Evolutionary conservation across 2,113 vertebrate genomes (phyloP).

Genomic region (Syrrhaptes paradoxus): DNA sequence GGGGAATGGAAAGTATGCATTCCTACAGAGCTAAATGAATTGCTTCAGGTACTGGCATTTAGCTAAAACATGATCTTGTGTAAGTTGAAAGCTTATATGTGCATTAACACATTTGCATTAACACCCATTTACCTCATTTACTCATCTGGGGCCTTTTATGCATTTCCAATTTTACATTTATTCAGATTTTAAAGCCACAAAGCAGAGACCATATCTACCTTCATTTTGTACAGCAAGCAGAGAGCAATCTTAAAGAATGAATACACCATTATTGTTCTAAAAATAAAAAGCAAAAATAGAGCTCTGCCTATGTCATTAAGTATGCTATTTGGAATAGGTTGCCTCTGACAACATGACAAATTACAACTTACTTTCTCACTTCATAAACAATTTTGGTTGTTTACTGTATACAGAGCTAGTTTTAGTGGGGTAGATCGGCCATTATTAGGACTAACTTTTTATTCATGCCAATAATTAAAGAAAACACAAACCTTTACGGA

Average conservation of each 20-base stretch:
- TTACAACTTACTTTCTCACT: not conserved
- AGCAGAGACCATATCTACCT: not conserved
- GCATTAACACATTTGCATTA: not conserved
- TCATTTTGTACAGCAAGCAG: not conserved
- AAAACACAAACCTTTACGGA: not conserved
- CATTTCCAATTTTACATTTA: not conserved
- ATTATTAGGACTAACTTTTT: not conserved
- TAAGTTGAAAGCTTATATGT: not conserved
- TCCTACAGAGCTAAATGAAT: not conserved
- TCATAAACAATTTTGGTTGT: not conserved
- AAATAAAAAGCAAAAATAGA: not conserved
- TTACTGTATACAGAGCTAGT: not conserved
- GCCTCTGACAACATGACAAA: not conserved
- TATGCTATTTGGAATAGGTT: not conserved
- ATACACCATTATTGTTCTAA: not conserved
- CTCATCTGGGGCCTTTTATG: not conserved
- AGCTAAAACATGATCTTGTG: not conserved
- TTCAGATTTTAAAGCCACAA: not conserved
- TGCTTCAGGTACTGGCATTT: not conserved
- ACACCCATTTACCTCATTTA: not conserved
- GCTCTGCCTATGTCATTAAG: not conserved
- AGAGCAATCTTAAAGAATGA: not conserved
- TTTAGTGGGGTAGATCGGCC: not conserved
- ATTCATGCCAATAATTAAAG: not conserved
- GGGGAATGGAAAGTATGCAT: not conserved